Conservation (phyloP, 1,140 invertebrate genomes). For the Drosophila pectinifera region DNA sequence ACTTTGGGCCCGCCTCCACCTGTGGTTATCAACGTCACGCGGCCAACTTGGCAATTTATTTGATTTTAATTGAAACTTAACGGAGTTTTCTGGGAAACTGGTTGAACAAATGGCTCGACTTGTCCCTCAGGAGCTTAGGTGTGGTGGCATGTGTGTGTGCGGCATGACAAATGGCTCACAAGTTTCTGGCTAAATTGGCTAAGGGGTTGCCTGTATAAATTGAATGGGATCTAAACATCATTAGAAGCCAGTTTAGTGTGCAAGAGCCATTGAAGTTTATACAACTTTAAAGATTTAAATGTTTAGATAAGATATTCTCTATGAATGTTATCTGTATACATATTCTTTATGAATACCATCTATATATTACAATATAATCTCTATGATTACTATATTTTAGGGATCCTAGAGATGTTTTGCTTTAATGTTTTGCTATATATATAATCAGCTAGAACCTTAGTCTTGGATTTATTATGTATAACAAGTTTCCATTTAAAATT, state of each 20-base stretch:
- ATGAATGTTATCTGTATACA: too few species aligned
- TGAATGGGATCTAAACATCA: too few species aligned
- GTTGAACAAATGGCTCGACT: constrained; percentile 3
- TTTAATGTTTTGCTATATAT: too few species aligned
- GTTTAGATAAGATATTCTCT: not conserved
- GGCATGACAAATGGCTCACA: constrained; percentile 28
- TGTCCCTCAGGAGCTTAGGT: not conserved
- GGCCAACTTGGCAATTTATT: constrained; percentile 43
- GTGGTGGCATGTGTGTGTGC: constrained; percentile 1
- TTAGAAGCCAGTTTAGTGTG: not conserved
- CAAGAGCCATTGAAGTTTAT: not conserved
- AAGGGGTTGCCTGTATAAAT: not conserved
- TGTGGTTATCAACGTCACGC: constrained; percentile 31
- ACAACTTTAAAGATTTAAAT: too few species aligned
- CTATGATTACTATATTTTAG: too few species aligned
- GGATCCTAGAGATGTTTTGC: too few species aligned
- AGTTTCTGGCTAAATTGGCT: constrained; percentile 9
- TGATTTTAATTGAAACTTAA: constrained; percentile 50
- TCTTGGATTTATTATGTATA: too few species aligned
- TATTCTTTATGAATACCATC: too few species aligned
- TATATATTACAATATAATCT: too few species aligned
- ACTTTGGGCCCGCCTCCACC: constrained; percentile 1
- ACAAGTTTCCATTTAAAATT: not conserved
- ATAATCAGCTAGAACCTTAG: too few species aligned
- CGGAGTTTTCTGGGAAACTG: constrained; percentile 4